Percentiles rank a stretch among this genome's conserved stretches.
Conservation (phyloP, 2,888 invertebrate genomes). For the Diaprepes abbreviatus region DNA sequence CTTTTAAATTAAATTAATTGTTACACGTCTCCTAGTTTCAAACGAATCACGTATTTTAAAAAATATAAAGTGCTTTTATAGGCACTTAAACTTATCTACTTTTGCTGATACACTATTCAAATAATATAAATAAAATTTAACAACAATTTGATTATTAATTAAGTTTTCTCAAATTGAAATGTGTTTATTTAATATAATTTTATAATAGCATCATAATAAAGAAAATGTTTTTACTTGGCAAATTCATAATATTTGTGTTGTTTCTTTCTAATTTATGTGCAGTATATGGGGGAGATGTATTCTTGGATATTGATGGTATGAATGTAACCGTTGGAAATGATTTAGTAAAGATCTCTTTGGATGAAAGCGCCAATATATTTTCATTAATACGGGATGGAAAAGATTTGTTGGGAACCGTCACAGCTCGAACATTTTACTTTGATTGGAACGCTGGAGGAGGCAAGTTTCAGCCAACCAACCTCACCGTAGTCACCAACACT, state of each 20-base stretch:
- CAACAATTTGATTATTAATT: no score
- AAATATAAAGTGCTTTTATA: no score
- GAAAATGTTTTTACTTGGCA: neutral
- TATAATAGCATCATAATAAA: no score
- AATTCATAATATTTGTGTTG: neutral
- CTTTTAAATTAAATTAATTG: no score
- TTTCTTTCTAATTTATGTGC: neutral
- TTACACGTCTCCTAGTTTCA: no score
- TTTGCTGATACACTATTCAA: no score
- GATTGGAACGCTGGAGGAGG: constrained; percentile 30
- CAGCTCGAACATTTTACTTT: constrained; percentile 21
- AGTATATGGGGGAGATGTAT: neutral
- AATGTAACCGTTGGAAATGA: constrained; percentile 17
- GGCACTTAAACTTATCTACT: no score
- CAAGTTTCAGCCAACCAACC: constrained; percentile 14
- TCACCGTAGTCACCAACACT: constrained; percentile 5
- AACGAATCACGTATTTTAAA: no score
- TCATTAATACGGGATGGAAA: constrained; percentile 22
- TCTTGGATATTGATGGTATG: neutral
- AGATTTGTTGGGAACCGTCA: constrained; percentile 22
- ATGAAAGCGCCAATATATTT: constrained; percentile 2
- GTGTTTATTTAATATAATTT: no score
- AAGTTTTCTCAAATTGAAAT: no score
- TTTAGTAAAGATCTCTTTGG: constrained; percentile 18
- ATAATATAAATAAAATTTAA: no score